Evolutionary conservation across 2,888 invertebrate species (phyloP), one percentile per base, ranked within the genome.

Genomic region (Cryptocephalus primarius): DNA sequence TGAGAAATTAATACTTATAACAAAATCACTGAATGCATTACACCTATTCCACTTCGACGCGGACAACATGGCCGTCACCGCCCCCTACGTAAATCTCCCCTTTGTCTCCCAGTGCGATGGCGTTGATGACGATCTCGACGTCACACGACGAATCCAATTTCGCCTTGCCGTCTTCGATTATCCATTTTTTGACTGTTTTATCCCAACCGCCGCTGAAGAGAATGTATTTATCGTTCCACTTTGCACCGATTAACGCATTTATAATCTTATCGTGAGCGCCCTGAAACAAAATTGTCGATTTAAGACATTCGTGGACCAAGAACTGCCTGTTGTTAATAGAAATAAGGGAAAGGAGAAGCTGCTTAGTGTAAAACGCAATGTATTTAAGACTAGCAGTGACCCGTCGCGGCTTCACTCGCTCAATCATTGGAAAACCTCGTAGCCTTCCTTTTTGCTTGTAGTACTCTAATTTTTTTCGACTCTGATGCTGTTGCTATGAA

Each of bases 41-140:
- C 13, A 22, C 36, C 44, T 45, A 56, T 40, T 52, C 49, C 10
- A 52, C 52, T 39, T 60, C 57, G 40, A 65, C 48, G 45, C 63
- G 54, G 9, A 60, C 56, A 36, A 79, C 64, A 46, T 64, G 64
- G 11, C 80, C 80, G 53, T 79, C 77, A 68, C 76, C 73, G 9
- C 78, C 78, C 1, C 73, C 79, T 1, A 75, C 76, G 70, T 76
- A 81, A 8, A 73, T 44, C 39, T 58, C 51, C 9, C 59, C 59
- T n/a, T 57, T 50, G n/a, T 60, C 60, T 3, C 64, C 64, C 8
- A 54, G 43, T 1, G 59, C 50, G 9, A 65, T 51, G 6, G 60
- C 51, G 43, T 63, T 65, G 1, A 66, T 51, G 9, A 62, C 59
- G 36, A 65, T 54, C 36, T 59, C 63, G 1, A 61, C 55, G 40